Evolutionary conservation across 2,113 vertebrate genomes (phyloP), one percentile per base, ranked within the genome.

Genomic region (Aphyosemion australe): DNA sequence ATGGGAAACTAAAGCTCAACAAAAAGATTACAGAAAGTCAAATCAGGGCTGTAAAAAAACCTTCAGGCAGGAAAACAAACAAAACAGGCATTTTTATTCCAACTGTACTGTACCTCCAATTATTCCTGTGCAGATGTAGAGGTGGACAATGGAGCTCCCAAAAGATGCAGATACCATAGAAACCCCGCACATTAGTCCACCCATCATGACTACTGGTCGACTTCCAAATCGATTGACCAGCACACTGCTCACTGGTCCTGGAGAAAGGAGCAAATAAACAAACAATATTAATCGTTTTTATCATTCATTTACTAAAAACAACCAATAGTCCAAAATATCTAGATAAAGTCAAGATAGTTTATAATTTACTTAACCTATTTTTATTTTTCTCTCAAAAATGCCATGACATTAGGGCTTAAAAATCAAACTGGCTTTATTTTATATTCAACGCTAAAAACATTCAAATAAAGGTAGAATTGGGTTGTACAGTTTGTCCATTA

Each of bases 211-310:
- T 48, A 94, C 80, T 0, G 94, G 93, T 9, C 93, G 92, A 79
- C 93, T 95, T 71, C 94, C 94, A 57, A 90, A 94, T 62, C 91
- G 92, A 53, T 81, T 90, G 8, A 95, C 94, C 56, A 94, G 71
- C 55, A 92, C 76, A 32, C 93, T 94, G 91, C 92, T 94, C 39
- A 94, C 69, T 8, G 93, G 93, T 78, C 92, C 94, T 95, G 81
- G 5, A 70, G 34, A 72, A 70, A 20, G 58, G 1, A 15, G 15
- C 2, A 59, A 47, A 65, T 26, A 32, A 62, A 12, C 6, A 9
- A 62, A 11, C 0, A 37, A 0, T 7, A 5, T 72, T n/a, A 65
- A 16, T 20, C 1, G 26, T 26, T 26, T 26, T 26, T 26, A 26
- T 47, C 39, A 18, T 26, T 5, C 9, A n/a, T 54, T 16, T 13